Conservation (phyloP, 2,888 invertebrate genomes). For the Drosophila atroscutellata region DNA sequence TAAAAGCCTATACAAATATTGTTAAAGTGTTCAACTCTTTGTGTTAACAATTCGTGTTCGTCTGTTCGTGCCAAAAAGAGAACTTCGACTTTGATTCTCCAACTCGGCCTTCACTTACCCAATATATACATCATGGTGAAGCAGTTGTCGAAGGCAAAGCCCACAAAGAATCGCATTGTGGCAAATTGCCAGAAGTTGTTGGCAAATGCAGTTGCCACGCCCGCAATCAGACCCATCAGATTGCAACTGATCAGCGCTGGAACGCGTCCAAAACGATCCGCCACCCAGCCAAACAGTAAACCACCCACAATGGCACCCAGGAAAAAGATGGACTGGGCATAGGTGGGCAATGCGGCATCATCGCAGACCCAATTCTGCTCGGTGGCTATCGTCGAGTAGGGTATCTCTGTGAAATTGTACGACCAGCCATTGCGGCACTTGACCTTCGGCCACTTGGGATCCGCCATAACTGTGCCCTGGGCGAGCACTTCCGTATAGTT, state of each 20-base stretch:
- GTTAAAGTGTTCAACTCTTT: neutral
- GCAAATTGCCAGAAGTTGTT: slow-evolving; percentile 91
- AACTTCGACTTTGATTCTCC: neutral
- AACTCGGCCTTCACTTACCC: slow-evolving; percentile 87
- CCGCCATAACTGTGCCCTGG: slow-evolving; percentile 86
- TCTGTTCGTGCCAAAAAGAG: neutral
- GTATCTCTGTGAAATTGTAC: slow-evolving; percentile 92
- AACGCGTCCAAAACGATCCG: slow-evolving; percentile 93
- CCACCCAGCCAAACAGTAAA: slow-evolving; percentile 93
- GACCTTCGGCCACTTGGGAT: slow-evolving; percentile 89
- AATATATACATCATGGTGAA: slow-evolving; percentile 97
- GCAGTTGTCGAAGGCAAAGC: slow-evolving; percentile 95
- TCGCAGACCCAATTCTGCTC: slow-evolving; percentile 96
- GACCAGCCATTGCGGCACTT: slow-evolving; percentile 92
- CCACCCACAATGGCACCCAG: slow-evolving; percentile 95
- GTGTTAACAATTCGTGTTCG: neutral
- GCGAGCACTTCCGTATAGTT: slow-evolving; percentile 89
- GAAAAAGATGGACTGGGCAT: slow-evolving; percentile 94
- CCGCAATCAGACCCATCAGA: slow-evolving; percentile 89
- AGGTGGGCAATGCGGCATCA: slow-evolving; percentile 90
- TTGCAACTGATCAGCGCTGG: slow-evolving; percentile 92
- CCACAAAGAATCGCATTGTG: slow-evolving; percentile 92
- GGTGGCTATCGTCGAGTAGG: slow-evolving; percentile 93
- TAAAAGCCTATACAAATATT: neutral
- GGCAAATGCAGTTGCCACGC: slow-evolving; percentile 91